These are phyloP conservation scores for Gandaritis pyraliata DNA, from an alignment of 2,888 invertebrate species.

Conservation along the genomic window DNA sequence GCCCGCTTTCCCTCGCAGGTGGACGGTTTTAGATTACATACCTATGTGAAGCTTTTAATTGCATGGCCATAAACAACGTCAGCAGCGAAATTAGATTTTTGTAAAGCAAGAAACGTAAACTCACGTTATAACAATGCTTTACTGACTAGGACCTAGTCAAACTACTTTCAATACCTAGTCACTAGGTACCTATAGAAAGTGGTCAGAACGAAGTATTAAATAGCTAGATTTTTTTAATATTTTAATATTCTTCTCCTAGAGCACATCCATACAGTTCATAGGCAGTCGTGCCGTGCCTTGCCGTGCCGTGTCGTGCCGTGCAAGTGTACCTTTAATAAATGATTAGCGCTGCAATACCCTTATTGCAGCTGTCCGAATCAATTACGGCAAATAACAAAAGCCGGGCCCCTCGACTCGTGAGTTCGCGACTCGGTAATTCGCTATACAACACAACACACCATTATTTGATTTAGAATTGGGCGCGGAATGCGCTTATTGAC, in stretches of 20 bases:
- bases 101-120: too few species aligned
- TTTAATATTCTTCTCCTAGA: too few species aligned
- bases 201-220: too few species aligned
- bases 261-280: too few species aligned
- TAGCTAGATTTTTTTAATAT: too few species aligned
- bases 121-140: too few species aligned
- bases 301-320: too few species aligned
- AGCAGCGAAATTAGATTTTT: too few species aligned
- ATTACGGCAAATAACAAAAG: conserved; percentile 41
- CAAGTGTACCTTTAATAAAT: conserved; percentile 27
- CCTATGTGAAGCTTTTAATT: background rate
- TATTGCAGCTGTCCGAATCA: conserved; percentile 44
- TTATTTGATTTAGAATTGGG: conserved; percentile 83
- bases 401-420: background rate
- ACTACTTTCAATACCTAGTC: too few species aligned
- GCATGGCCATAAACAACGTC: background rate
- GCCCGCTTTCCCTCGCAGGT: conserved; percentile 14
- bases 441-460: conserved; percentile 63
- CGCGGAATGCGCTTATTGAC: conserved; percentile 76
- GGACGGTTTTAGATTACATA: conserved; percentile 10
- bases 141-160: too few species aligned
- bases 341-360: conserved; percentile 31
- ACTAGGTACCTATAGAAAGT: too few species aligned
- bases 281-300: too few species aligned
- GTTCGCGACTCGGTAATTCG: conserved; percentile 56